phyloP scores from a whole-genome alignment of 2,113 vertebrate species.

The Cyanoderma ruficeps region DNA sequence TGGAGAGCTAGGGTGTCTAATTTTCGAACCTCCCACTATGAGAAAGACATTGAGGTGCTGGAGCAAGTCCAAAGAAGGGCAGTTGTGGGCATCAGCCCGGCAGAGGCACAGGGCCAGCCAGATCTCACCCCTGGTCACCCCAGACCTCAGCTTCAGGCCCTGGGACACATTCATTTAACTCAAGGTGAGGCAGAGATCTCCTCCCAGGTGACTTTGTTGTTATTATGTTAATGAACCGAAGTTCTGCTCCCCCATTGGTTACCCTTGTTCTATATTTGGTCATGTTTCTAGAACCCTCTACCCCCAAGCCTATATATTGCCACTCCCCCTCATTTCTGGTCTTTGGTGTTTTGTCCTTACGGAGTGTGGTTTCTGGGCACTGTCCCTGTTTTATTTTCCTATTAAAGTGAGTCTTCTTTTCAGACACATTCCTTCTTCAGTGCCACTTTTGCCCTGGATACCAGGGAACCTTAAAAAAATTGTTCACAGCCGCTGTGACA shows the following conservation, averaged over 20 bases:
- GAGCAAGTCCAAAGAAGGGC: background rate
- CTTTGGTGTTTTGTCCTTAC: background rate
- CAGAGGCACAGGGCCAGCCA: background rate
- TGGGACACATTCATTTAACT: background rate
- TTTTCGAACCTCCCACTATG: fast-evolving
- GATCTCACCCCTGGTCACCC: background rate
- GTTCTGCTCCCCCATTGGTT: background rate
- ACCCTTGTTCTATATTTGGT: background rate
- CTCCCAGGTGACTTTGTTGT: background rate
- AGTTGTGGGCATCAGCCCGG: background rate
- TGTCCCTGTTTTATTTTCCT: background rate
- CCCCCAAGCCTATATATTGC: background rate
- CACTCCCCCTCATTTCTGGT: background rate
- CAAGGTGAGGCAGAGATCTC: background rate
- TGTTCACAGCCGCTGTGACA: background rate
- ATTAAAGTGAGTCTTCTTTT: background rate
- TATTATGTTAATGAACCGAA: background rate
- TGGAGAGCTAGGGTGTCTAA: background rate
- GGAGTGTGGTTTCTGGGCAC: background rate
- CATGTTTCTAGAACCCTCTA: background rate
- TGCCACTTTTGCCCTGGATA: background rate
- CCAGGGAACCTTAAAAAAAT: background rate
- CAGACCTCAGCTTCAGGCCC: background rate
- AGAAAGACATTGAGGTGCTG: background rate
- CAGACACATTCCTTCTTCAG: background rate